Percentiles rank a stretch among this genome's conserved stretches.
Conservation (phyloP, 2,113 vertebrate species). For the Chaetura pelagica region DNA sequence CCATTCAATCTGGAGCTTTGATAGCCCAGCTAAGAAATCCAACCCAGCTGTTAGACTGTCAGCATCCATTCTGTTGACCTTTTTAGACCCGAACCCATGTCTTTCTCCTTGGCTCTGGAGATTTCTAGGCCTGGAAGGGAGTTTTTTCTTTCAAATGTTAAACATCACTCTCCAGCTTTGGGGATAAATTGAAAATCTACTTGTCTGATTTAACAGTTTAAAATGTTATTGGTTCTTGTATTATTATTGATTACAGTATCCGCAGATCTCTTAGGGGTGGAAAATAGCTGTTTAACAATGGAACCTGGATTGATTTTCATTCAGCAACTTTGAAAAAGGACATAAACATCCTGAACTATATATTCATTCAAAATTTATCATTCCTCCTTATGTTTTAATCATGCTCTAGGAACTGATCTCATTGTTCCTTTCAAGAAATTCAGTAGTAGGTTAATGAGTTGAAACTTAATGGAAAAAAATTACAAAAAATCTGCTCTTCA, state of each 20-base stretch:
- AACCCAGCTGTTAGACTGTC: not conserved
- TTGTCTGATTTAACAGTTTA: constrained; percentile 22
- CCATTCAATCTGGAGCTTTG: not conserved
- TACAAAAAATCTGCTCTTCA: not conserved
- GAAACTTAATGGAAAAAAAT: not conserved
- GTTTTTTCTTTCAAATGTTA: not conserved
- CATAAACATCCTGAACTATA: not conserved
- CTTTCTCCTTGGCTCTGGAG: not conserved
- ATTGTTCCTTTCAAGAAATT: not conserved
- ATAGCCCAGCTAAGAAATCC: not conserved
- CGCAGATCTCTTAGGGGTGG: not conserved
- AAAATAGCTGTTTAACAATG: not conserved
- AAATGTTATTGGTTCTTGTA: constrained; percentile 21
- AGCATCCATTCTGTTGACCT: not conserved
- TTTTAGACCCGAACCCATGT: not conserved
- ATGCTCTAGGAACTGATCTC: not conserved
- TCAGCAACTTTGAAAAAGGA: constrained; percentile 28
- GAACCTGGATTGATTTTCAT: constrained; percentile 16
- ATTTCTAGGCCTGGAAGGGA: not conserved
- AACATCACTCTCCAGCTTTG: not conserved
- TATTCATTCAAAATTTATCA: not conserved
- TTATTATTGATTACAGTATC: constrained; percentile 10
- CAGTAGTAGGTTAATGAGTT: not conserved
- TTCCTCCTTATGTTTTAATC: not conserved
- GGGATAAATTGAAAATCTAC: not conserved